Evolutionary conservation across 2,113 vertebrate species (phyloP).

Genomic region (Chlorodrepanis virens): DNA sequence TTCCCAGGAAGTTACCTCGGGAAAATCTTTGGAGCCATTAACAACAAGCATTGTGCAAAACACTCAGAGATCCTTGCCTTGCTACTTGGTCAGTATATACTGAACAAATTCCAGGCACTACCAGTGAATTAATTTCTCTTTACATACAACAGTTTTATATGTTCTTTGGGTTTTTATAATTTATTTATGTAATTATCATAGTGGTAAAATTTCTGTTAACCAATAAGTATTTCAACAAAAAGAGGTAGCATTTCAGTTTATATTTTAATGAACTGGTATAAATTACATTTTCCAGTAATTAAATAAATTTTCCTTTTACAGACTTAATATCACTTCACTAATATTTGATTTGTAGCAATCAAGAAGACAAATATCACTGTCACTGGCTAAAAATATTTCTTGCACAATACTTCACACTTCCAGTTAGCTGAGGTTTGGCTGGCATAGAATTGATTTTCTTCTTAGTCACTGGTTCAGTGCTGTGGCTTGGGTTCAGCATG

Average conservation of each 20-base stretch:
- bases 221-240: background rate
- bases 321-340: conserved; percentile 5
- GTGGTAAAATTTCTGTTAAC: background rate
- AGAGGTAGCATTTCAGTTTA: background rate
- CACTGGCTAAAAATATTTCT: background rate
- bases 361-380: background rate
- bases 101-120: background rate
- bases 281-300: background rate
- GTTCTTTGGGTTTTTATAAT: background rate
- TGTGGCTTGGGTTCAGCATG: background rate
- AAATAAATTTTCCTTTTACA: conserved; percentile 11
- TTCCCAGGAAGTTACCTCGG: background rate
- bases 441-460: background rate
- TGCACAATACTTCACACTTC: background rate
- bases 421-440: background rate
- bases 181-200: background rate
- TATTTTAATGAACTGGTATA: background rate
- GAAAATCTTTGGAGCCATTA: background rate
- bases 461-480: background rate
- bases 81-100: background rate
- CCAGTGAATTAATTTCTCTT: background rate
- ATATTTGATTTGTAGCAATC: conserved; percentile 15
- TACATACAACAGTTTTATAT: background rate
- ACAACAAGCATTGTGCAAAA: background rate
- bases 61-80: background rate